Evolutionary conservation across 2,113 vertebrate species (phyloP).

Genomic region (Centropus bengalensis): DNA sequence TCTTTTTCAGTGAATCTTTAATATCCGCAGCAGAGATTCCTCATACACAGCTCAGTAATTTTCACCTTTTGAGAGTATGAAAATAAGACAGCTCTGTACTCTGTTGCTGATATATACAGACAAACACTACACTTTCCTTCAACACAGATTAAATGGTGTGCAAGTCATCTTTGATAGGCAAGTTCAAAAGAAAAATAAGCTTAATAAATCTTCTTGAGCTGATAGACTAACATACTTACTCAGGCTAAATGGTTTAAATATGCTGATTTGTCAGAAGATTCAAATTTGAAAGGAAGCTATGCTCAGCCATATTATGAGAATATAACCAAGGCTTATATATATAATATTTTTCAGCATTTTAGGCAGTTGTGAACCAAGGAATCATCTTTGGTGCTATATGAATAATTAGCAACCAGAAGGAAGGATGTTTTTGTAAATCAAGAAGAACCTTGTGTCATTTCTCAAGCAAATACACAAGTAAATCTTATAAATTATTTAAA

Average conservation of each 20-base stretch:
- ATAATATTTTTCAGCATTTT: background rate
- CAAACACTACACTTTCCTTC: background rate
- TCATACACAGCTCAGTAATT: background rate
- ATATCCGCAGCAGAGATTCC: background rate
- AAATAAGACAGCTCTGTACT: background rate
- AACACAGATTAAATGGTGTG: background rate
- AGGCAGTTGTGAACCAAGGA: background rate
- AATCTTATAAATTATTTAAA: background rate
- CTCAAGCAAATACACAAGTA: background rate
- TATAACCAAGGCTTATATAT: background rate
- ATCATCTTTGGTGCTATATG: background rate
- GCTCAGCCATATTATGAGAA: background rate
- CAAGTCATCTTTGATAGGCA: background rate
- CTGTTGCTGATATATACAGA: background rate
- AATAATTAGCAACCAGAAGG: background rate
- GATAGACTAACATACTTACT: background rate
- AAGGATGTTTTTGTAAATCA: background rate
- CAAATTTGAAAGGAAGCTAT: background rate
- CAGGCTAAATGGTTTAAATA: constrained; percentile 30
- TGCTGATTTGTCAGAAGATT: constrained; percentile 5
- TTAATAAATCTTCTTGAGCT: background rate
- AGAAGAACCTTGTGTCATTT: background rate
- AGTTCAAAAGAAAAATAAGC: constrained; percentile 45
- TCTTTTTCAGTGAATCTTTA: background rate
- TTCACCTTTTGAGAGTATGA: background rate